Base-by-base conservation (phyloP, 2,797 vertebrate species). In the Danio aesculapii region DNA sequence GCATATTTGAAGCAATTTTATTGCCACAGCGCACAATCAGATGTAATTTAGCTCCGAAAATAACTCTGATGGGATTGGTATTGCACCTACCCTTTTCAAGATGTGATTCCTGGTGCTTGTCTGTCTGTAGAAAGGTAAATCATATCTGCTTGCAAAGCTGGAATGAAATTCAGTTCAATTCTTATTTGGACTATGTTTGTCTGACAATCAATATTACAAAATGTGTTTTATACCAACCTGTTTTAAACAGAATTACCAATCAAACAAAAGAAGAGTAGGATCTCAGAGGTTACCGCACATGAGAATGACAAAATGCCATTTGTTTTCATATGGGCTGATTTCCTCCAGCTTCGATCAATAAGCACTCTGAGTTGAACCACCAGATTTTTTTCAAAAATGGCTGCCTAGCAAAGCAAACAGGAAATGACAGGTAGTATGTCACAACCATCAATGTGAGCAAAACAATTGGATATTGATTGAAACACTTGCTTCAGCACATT, bases 81-180 rank as follows among this genome's bases (percentile, higher is more conserved):
- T 57, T 41, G 16, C 44, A 70, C 55, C 55, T 69, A 57, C 55
- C 30, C 55, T 79, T 79, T 70, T 70, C 41, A 11, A 78, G 55
- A 78, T 52, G 47, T 0, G 3, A 43, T 52, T 70, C 16, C 47
- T 53, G 39, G 39, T 53, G 77, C 77, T 46, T 53, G n/a, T 71
- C 11, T 16, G 47, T 79, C 57, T 70, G 7, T 6, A 3, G 4
- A 43, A 39, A 61, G 57, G 39, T 62, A 79, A 52, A 79, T 79
- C 57, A 71, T 7, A 79, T 62, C 46, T 62, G 46, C 77, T 62
- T 79, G 77, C 11, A 61, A 61, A 30, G 30, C 39, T 52, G n/a
- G 46, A 71, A 62, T 71, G n/a, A 53, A 79, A 71, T 71, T 43
- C 30, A 61, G 30, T 71, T 71, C 47, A 62, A 13, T 63, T 71